A percentile compares a stretch with the other conserved stretches of the same genome.
phyloP scores from a whole-genome alignment of 2,888 invertebrate genomes.

The Chelonus formosanus region DNA sequence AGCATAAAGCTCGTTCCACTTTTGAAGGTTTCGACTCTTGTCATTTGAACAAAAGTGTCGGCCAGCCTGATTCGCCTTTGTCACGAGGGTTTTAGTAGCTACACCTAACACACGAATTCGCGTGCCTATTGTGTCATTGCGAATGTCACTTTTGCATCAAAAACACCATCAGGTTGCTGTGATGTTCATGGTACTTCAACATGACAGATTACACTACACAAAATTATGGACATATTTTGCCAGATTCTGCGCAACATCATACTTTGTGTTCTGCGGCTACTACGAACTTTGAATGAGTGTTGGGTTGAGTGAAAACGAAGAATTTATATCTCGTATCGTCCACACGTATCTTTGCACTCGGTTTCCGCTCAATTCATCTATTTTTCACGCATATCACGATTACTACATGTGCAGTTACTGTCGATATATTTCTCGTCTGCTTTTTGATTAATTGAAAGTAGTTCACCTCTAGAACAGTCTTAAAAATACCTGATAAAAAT shows the following conservation, averaged over 20 bases:
- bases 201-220: constrained; percentile 47
- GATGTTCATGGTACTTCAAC: constrained; percentile 41
- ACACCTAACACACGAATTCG: background rate
- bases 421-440: no score
- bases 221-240: constrained; percentile 54
- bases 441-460: background rate
- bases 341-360: constrained; percentile 9
- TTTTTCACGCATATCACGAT: background rate
- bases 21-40: constrained; percentile 11
- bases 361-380: constrained; percentile 16
- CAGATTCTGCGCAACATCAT: constrained; percentile 53
- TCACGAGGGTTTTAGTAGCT: constrained; percentile 1
- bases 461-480: constrained; percentile 2
- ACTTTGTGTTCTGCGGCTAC: constrained; percentile 49
- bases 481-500: no score
- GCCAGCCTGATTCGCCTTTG: constrained; percentile 8
- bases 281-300: constrained; percentile 57
- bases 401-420: no score
- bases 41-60: constrained; percentile 11
- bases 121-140: constrained; percentile 24
- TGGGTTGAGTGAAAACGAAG: constrained; percentile 12
- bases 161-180: constrained; percentile 27
- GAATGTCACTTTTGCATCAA: constrained; percentile 29
- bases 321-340: constrained; percentile 20
- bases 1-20: constrained; percentile 11